Base-by-base conservation (phyloP, 2,113 vertebrate species). In the Parus major region DNA sequence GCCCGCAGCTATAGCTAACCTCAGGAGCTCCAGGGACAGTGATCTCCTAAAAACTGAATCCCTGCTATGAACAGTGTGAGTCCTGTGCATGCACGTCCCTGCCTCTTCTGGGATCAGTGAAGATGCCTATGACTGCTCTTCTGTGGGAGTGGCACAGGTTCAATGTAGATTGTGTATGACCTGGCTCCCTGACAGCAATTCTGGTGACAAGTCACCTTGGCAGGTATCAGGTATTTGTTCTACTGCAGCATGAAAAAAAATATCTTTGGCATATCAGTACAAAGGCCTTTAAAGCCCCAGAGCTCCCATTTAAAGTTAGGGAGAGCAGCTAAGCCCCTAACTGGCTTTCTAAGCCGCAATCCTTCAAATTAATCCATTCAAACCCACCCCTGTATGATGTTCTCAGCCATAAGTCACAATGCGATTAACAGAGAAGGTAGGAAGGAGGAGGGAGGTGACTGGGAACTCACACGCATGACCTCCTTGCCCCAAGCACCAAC, bases 301-400 rank as follows among this genome's bases (percentile, higher is more conserved):
- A 80, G 49, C 24, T 63, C 39, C 72, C 33, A 60, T 28, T 39
- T 53, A 36, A 92, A 95, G 72, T 95, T 93, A 80, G 60, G 80
- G 64, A 93, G 60, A 90, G 80, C 47, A 84, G 85, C 72, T 94
- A 94, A 97, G 86, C 60, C 56, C 72, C 60, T 92, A 93, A 90
- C 71, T 95, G 92, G 86, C 92, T 92, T 96, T 86, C 82, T 90
- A 88, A 96, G 88, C 80, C 5, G 8, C 80, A 88, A 29, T 81
- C 88, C 46, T 94, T 92, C 79, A 80, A 68, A 86, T 78, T 86
- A 97, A 94, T 96, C 84, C 75, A 49, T 88, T 96, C 94, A 97
- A 96, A 93, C 31, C 15, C 57, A 93, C 71, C 79, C 86, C 69
- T 50, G 4, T 68, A 53, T 66, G 88, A 86, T 68, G 85, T 80